Percentiles rank a stretch among this genome's conserved stretches.
These are phyloP conservation scores for Cerastis rubricosa DNA, from an alignment of 2,888 invertebrate species.

Conservation along the genomic window DNA sequence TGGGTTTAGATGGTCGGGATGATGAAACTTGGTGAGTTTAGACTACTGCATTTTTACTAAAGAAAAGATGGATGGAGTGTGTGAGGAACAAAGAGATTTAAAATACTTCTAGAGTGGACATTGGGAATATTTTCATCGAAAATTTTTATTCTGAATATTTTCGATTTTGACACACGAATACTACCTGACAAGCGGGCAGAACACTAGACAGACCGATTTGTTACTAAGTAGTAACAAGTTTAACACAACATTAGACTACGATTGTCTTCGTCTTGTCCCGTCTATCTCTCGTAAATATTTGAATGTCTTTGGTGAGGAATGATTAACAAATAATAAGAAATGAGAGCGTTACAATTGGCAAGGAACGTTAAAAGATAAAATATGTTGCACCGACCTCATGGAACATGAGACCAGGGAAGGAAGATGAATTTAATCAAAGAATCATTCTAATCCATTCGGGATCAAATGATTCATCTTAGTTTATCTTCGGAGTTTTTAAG, in stretches of 20 bases:
- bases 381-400: neutral
- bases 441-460: neutral
- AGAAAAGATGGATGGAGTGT: neutral
- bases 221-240: too few species aligned
- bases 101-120: too few species aligned
- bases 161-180: too few species aligned
- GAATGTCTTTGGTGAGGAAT: too few species aligned
- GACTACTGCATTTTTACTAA: neutral
- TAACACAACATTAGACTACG: too few species aligned
- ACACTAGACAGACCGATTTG: too few species aligned
- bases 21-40: constrained; percentile 94
- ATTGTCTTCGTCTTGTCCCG: too few species aligned
- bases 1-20: constrained; percentile 89
- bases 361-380: neutral
- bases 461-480: neutral
- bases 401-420: neutral
- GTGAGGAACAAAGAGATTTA: too few species aligned
- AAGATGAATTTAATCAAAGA: neutral
- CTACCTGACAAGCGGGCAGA: too few species aligned
- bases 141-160: too few species aligned
- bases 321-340: neutral
- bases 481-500: neutral
- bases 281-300: too few species aligned
- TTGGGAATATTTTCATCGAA: too few species aligned
- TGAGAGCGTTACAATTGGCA: neutral